Evolutionary conservation across 2,113 vertebrate species (phyloP), one percentile per base, ranked within the genome.

Genomic region (Campylomormyrus numenius): DNA sequence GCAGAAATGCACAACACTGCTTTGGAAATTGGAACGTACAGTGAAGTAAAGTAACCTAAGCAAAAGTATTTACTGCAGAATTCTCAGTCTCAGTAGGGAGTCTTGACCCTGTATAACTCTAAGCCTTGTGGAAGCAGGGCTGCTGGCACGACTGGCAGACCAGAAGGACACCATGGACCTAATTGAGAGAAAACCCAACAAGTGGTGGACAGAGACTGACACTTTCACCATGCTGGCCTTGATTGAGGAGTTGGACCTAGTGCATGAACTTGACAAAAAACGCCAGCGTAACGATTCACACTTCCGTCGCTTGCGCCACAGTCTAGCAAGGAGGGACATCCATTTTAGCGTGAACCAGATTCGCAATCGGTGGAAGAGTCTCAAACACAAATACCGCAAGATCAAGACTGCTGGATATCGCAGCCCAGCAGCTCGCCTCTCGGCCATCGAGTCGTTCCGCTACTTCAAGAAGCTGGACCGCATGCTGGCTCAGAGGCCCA

Each of bases 301-400:
- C 80, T 93, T 93, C 90, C 91, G 92, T 45, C 90, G 90, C 24
- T 86, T 93, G 58, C 91, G 90, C 13, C 83, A 91, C 88, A 88
- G 89, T 80, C 89, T 93, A 89, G 88, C 92, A 52, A 92, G 90
- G 58, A 86, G 91, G 2, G 91, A 92, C 77, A 92, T 93, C 88
- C 88, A 91, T 88, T 93, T 93, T 90, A 92, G 92, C 11, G 92
- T 93, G 90, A 93, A 93, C 91, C 93, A 93, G 86, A 93, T 93
- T 85, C 93, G 93, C 42, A 93, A 93, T 89, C 93, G 93, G 66
- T 93, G 93, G 93, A 93, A 93, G 88, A 93, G 92, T 84, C 93
- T 93, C 19, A 93, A 93, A 91, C 92, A 93, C 91, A 93, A 93
- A 74, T 93, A 93, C 90, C 92, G 92, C 62, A 93, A 93, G 89